Base-by-base conservation (phyloP, 2,888 invertebrate species). In the Schrankia costaestrigalis region DNA sequence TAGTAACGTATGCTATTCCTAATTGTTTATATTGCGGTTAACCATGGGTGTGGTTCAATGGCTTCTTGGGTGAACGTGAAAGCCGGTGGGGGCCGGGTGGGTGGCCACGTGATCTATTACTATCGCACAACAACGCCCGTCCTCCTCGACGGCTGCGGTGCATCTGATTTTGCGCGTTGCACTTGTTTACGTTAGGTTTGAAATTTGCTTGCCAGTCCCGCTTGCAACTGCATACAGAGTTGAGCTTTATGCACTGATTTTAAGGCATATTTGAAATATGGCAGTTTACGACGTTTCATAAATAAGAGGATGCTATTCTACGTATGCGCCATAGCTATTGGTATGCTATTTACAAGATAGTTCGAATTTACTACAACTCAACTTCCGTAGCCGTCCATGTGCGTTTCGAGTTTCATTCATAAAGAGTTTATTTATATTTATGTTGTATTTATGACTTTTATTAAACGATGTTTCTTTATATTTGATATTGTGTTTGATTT, bases 1-100 rank as follows among this genome's bases (percentile, higher is more conserved):
- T 15, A 8, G 11, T 12, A 9, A 8, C 12, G 22, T 26, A 13
- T 7, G 9, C 13, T 9, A 10, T 39, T 9, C n/a, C n/a, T n/a
- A 33, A 39, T 35, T 38, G 34, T 54, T 47, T 49, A 26, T 46
- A 30, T 45, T 37, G 38, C 31, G 40, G 40, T 29, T 41, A 33
- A 34, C 50, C 48, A 59, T 64, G 71, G 75, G 77, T 72, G 73
- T 73, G 73, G 75, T 71, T 70, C 60, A 64, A 61, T 58, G 63
- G 56, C 59, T 60, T 45, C 47, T 60, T 52, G 52, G 60, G 57
- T 46, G 42, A 62, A 46, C 58, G 57, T 54, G 41, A 42, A 43
- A 40, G 44, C 37, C 46, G 52, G 25, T 26, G 40, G 42, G 35
- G 43, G 47, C 24, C 37, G 8, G 35, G 42, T 57, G 52, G 58